Evolutionary conservation across 2,797 vertebrate genomes (phyloP), one percentile per base, ranked within the genome.

Genomic region (Phaenicophaeus curvirostris): DNA sequence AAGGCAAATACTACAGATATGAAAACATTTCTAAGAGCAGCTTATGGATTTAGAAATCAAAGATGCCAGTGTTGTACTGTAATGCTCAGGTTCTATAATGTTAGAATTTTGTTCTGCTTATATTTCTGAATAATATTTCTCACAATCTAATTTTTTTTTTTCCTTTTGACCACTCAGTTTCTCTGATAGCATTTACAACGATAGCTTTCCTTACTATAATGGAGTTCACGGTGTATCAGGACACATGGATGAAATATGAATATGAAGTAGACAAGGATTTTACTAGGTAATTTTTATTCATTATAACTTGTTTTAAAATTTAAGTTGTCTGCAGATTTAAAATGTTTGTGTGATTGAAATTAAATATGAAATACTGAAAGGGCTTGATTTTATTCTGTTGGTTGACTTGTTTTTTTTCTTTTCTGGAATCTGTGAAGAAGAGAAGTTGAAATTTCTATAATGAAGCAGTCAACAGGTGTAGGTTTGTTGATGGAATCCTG

Each of bases 191-290:
- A 3, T 99, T 99, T 97, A 98, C 98, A 10, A 98, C 98, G 0
- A 99, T 99, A 98, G 99, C 98, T 86, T 94, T 98, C 42, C 98
- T 99, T 87, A 99, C 99, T 89, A 95, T 99, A 94, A 98, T 99
- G 98, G 99, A 99, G 81, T 99, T 99, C 97, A 99, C 98, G 37
- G 99, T 99, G 50, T 99, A 99, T 97, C 98, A 97, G 86, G 98
- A 99, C 95, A 99, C 99, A 1, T 99, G 99, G 99, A 99, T 99
- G 99, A 99, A 98, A 94, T 99, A 99, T 5, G 99, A 99, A 69
- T 99, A 99, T 91, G 99, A 99, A 97, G 99, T 99, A 95, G 99
- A 99, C 97, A 99, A 98, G 96, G 99, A 99, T 96, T 99, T 98
- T 97, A 98, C 97, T 95, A 99, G 99, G 99, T 99, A 96, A 97